Conservation (phyloP, 2,888 invertebrate genomes). For the Antheraea assamensis region DNA sequence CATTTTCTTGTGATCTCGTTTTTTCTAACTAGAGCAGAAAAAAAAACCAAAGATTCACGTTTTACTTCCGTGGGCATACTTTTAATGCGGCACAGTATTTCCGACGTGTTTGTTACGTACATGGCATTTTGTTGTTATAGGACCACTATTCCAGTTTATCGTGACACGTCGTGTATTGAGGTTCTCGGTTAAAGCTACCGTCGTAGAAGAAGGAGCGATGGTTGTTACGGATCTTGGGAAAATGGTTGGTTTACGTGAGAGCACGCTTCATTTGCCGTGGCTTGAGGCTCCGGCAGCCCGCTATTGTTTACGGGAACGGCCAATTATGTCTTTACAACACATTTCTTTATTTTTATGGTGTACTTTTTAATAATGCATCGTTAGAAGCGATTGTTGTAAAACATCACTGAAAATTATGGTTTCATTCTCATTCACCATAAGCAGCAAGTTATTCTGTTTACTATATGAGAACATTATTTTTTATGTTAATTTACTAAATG, state of each 20-base stretch:
- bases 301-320: conserved; percentile 71
- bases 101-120: conserved; percentile 57
- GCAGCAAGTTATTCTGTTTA: background rate
- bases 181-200: conserved; percentile 18
- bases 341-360: conserved; percentile 57
- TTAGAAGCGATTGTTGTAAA: conserved; percentile 1
- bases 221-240: conserved; percentile 39
- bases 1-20: background rate
- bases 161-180: conserved; percentile 37
- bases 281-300: conserved; percentile 66
- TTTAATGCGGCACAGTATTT: conserved; percentile 60
- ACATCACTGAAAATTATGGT: background rate
- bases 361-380: conserved; percentile 17
- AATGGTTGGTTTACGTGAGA: conserved; percentile 63
- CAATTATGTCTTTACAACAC: conserved; percentile 73
- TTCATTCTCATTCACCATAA: background rate
- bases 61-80: conserved; percentile 40
- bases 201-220: conserved; percentile 25
- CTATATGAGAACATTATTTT: background rate
- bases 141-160: conserved; percentile 38
- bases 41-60: conserved; percentile 26
- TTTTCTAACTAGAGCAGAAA: background rate
- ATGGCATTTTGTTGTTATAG: conserved; percentile 60
- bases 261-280: conserved; percentile 69
- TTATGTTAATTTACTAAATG: background rate